A percentile compares a stretch with the other conserved stretches of the same genome.
Evolutionary conservation across 2,888 invertebrate genomes (phyloP).

Genomic region (Hydropsyche betteni): DNA sequence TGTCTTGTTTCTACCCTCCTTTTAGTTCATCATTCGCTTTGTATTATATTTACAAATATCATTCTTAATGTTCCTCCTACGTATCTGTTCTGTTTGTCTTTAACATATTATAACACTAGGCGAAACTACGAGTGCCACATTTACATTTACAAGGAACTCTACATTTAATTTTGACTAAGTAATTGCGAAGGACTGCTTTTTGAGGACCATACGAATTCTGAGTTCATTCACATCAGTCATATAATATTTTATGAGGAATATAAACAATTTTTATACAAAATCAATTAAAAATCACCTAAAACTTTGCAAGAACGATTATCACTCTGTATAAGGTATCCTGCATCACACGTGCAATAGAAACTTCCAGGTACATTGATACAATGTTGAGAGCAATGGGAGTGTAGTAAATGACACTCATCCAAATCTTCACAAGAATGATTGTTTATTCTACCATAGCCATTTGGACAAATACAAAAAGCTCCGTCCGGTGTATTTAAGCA

Average conservation of each 20-base stretch:
- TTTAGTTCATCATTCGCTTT: too few species aligned
- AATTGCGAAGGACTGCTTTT: too few species aligned
- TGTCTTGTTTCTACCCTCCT: too few species aligned
- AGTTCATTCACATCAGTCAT: too few species aligned
- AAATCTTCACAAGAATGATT: constrained; percentile 66
- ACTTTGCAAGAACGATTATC: constrained; percentile 62
- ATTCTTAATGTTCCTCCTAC: too few species aligned
- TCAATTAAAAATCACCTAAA: constrained; percentile 43
- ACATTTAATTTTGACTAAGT: too few species aligned
- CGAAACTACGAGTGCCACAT: too few species aligned
- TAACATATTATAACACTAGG: too few species aligned
- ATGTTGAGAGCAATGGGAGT: constrained; percentile 74
- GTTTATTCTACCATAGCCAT: constrained; percentile 59
- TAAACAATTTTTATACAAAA: not conserved
- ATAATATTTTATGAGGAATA: not conserved
- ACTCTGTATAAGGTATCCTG: constrained; percentile 63
- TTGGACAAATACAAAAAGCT: constrained; percentile 68
- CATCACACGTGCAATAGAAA: constrained; percentile 72
- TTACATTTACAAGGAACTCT: too few species aligned
- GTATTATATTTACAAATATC: too few species aligned
- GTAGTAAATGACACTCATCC: constrained; percentile 70
- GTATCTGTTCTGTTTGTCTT: too few species aligned
- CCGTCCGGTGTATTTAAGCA: constrained; percentile 57
- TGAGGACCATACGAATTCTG: too few species aligned
- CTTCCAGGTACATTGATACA: constrained; percentile 71